Conservation (phyloP, 1,140 invertebrate genomes). For the Bactericera cockerelli region DNA sequence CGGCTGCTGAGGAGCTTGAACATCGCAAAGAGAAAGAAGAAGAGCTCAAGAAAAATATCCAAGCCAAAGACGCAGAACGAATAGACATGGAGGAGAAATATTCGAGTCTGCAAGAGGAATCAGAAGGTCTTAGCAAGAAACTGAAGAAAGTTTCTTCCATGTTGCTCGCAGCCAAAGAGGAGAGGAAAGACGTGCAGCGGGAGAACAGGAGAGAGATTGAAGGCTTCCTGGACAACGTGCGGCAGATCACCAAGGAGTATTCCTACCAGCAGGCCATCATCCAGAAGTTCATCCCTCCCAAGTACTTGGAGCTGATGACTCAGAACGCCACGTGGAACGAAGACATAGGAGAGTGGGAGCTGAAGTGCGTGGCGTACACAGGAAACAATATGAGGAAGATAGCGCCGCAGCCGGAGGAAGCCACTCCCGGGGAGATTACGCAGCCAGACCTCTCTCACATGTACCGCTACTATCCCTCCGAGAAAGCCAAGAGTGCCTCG, state of each 20-base stretch:
- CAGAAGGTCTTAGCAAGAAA: slow-evolving; percentile 79
- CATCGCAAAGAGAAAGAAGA: slow-evolving; percentile 65
- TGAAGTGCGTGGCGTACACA: slow-evolving; percentile 95
- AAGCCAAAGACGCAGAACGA: slow-evolving; percentile 77
- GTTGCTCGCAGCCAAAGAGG: slow-evolving; percentile 65
- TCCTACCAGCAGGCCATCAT: slow-evolving; percentile 72
- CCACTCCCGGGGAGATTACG: background rate
- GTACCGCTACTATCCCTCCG: background rate
- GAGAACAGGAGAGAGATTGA: slow-evolving; percentile 96
- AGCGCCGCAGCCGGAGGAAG: background rate
- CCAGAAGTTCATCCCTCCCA: slow-evolving; percentile 79
- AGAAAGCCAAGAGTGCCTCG: background rate
- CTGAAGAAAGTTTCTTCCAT: slow-evolving; percentile 73
- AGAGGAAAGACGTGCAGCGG: slow-evolving; percentile 72
- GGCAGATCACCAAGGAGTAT: slow-evolving; percentile 78
- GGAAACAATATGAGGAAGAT: slow-evolving; percentile 92
- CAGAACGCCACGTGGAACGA: slow-evolving; percentile 92
- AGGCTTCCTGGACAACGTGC: slow-evolving; percentile 78
- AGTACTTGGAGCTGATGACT: slow-evolving; percentile 86
- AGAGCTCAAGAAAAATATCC: slow-evolving; percentile 58
- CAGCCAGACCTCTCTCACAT: background rate
- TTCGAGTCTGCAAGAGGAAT: slow-evolving; percentile 84
- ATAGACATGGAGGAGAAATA: slow-evolving; percentile 95
- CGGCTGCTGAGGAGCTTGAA: slow-evolving; percentile 80
- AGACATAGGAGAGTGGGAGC: slow-evolving; percentile 95